Evolutionary conservation across 2,888 invertebrate genomes (phyloP).

Genomic region (Hesperia comma): DNA sequence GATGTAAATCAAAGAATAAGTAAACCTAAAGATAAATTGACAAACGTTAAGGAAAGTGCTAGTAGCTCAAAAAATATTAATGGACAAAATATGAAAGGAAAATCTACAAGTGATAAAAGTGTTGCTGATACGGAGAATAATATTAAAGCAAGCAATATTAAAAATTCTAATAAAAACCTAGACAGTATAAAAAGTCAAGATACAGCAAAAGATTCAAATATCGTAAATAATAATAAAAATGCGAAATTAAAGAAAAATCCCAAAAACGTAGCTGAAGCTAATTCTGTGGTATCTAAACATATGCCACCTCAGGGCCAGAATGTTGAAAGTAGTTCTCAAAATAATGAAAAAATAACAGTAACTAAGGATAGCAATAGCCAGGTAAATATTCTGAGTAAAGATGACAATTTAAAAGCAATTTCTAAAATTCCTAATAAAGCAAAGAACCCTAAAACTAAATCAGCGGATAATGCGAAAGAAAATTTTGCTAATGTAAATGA

Average conservation of each 20-base stretch:
- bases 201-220: neutral
- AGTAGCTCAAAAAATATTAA: neutral
- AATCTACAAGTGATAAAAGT: neutral
- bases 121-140: neutral
- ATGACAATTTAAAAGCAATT: neutral
- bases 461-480: neutral
- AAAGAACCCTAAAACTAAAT: slow-evolving; percentile 13
- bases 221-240: neutral
- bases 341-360: neutral
- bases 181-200: neutral
- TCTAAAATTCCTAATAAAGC: slow-evolving; percentile 2
- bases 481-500: slow-evolving; percentile 1
- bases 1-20: neutral
- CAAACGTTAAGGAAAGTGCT: neutral
- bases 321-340: neutral
- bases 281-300: neutral
- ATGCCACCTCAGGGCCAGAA: slow-evolving; percentile 5
- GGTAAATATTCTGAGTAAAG: neutral
- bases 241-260: neutral
- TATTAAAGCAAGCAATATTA: neutral
- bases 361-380: neutral
- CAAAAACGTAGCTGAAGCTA: neutral
- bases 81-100: neutral
- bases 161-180: neutral
- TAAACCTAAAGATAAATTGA: neutral